Conservation (phyloP, 2,113 vertebrate genomes). For the Procapra przewalskii region DNA sequence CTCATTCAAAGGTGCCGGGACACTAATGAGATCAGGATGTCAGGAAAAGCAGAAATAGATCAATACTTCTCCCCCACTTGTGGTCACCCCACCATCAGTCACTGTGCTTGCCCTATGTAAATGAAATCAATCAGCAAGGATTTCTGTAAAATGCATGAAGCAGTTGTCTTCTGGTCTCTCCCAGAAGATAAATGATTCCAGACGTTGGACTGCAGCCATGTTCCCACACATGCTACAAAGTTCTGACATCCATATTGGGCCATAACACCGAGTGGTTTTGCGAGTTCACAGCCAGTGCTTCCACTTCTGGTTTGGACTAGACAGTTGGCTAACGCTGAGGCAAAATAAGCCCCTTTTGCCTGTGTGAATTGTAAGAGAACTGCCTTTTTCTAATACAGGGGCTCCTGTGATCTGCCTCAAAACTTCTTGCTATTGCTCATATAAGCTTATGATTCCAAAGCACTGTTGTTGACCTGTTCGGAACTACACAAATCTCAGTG, state of each 20-base stretch:
- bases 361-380: constrained; percentile 36
- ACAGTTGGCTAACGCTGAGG: constrained; percentile 29
- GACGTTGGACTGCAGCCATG: constrained; percentile 88
- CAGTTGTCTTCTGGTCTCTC: constrained; percentile 83
- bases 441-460: neutral
- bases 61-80: neutral
- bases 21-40: constrained; percentile 63
- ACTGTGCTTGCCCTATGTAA: constrained; percentile 69
- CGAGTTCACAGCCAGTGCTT: constrained; percentile 75
- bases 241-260: constrained; percentile 90
- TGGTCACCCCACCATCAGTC: constrained; percentile 62
- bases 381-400: constrained; percentile 28
- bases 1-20: constrained; percentile 74
- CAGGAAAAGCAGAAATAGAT: constrained; percentile 59
- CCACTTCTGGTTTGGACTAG: constrained; percentile 77
- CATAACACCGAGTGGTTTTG: constrained; percentile 78
- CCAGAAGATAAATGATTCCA: constrained; percentile 90
- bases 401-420: constrained; percentile 5
- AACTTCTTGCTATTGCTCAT: constrained; percentile 41
- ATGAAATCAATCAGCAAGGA: constrained; percentile 86
- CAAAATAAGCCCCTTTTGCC: constrained; percentile 45
- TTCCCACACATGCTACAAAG: constrained; percentile 93
- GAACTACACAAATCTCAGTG: constrained; percentile 35
- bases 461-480: constrained; percentile 19
- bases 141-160: constrained; percentile 86